phyloP scores from a whole-genome alignment of 2,797 vertebrate species.

The Sebastes alutus region DNA sequence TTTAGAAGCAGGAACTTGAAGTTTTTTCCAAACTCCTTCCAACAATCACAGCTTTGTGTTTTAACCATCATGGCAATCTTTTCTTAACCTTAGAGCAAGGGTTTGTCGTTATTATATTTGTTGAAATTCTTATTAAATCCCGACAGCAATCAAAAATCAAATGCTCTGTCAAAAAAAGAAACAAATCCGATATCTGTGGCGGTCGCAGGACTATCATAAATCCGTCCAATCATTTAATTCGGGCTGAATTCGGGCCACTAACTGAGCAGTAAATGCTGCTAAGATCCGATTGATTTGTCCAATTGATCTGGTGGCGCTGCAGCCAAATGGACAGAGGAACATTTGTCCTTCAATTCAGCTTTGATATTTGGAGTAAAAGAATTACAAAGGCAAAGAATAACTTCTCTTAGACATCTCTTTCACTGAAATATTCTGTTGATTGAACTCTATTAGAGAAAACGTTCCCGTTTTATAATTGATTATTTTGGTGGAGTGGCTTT shows the following conservation, averaged over 20 bases:
- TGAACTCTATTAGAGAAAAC: too few relatives aligned
- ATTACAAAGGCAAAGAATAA: neutral
- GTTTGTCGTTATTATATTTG: neutral
- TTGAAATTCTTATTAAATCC: neutral
- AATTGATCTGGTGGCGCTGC: conserved; percentile 27
- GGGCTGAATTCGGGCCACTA: conserved; percentile 3
- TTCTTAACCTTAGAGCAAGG: too few relatives aligned
- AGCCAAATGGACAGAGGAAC: neutral
- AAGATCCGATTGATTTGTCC: conserved; percentile 35
- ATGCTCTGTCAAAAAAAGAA: neutral
- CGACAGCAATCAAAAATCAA: neutral
- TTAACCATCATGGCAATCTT: neutral
- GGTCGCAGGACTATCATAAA: neutral
- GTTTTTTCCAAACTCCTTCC: fast-evolving
- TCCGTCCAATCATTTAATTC: neutral
- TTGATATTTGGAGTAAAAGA: neutral
- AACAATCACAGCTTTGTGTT: neutral
- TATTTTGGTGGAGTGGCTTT: too few relatives aligned
- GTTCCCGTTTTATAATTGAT: too few relatives aligned
- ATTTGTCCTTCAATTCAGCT: neutral
- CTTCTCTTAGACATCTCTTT: neutral
- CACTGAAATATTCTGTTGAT: neutral
- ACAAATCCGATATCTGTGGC: fast-evolving
- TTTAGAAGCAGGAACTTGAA: neutral
- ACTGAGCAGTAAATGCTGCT: conserved; percentile 47